Evolutionary conservation across 2,888 invertebrate genomes (phyloP).

Genomic region (Stratiomys singularior): DNA sequence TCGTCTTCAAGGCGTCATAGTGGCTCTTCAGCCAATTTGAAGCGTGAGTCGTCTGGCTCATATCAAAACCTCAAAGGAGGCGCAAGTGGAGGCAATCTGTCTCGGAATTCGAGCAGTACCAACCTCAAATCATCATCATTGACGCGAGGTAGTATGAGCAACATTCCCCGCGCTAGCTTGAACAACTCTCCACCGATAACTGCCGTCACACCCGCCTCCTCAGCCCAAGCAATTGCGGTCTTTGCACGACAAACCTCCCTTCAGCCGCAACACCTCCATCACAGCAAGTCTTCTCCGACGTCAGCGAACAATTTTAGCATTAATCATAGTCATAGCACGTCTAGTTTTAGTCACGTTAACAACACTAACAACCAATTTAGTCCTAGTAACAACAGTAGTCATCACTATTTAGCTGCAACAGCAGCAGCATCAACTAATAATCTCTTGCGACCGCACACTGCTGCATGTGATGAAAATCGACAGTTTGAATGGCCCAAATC

Average conservation of each 20-base stretch:
- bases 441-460: constrained; percentile 56
- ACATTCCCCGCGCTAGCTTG: constrained; percentile 63
- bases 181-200: constrained; percentile 48
- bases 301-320: constrained; percentile 40
- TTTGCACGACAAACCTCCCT: constrained; percentile 54
- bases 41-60: constrained; percentile 35
- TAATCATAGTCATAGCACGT: constrained; percentile 44
- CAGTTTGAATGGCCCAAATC: constrained; percentile 54
- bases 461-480: constrained; percentile 55
- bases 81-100: constrained; percentile 50
- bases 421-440: constrained; percentile 48
- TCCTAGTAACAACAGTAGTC: constrained; percentile 53
- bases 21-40: constrained; percentile 62
- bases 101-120: constrained; percentile 54
- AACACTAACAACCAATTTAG: constrained; percentile 48
- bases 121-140: constrained; percentile 53
- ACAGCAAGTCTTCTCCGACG: constrained; percentile 26
- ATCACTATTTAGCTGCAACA: constrained; percentile 51
- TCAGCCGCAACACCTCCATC: neutral
- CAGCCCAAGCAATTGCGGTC: neutral
- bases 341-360: constrained; percentile 50
- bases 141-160: constrained; percentile 57
- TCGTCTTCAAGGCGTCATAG: constrained; percentile 57
- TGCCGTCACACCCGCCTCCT: constrained; percentile 18
- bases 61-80: constrained; percentile 55